Evolutionary conservation across 2,113 vertebrate genomes (phyloP), one percentile per base, ranked within the genome.

Genomic region (Oreochromis niloticus): DNA sequence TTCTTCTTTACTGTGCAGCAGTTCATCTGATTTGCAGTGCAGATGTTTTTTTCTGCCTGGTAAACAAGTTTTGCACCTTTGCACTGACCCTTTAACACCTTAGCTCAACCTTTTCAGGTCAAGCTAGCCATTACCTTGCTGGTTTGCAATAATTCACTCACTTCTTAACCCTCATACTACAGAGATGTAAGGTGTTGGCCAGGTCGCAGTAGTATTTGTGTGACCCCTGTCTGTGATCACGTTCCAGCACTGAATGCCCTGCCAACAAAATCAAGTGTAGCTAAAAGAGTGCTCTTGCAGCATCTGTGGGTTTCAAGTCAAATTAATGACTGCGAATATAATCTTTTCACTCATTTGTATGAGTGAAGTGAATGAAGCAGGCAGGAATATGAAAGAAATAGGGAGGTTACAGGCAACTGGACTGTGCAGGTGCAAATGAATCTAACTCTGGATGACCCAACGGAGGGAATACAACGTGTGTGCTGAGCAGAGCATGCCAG

Each of bases 101-200:
- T 56, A 73, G 34, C 61, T 75, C 36, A 9, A 84, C 85, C 46
- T 79, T 80, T 75, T 50, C 16, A 32, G 43, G 83, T 89, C 73
- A 84, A 46, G 54, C 66, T 78, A 39, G 78, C 59, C 2, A 3
- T 91, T 84, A 79, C 46, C 50, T 43, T 75, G 46, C 87, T 79
- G 80, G 79, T 79, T 89, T 94, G 39, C 94, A 94, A 94, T 94
- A 90, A 94, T 73, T 11, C 32, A 81, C 91, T 91, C 82, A 83
- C 75, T 92, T 75, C 89, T 92, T 91, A 92, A 88, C 89, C 83
- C 86, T 85, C 91, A 36, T 61, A 10, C 46, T 68, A 68, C 87
- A 85, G 84, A 93, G 75, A 30, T 14, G 59, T 75, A 81, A 80
- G 85, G 88, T 82, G 86, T 85, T 39, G 78, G 78, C 66, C 63